phyloP scores from a whole-genome alignment of 2,797 vertebrate genomes.

The Tadarida brasiliensis region DNA sequence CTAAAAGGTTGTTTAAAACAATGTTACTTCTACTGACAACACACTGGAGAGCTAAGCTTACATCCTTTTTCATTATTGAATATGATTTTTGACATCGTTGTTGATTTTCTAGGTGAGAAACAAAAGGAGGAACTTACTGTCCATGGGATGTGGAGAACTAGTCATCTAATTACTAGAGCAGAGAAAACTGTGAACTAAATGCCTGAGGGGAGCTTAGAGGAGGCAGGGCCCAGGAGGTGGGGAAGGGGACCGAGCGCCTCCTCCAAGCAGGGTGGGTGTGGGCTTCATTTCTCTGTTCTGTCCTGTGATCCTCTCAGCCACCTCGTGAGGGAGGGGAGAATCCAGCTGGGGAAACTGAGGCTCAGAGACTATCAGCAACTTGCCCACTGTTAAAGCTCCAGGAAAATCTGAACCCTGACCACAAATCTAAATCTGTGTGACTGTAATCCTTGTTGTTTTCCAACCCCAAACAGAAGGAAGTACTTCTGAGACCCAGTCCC shows the following conservation, averaged over 20 bases:
- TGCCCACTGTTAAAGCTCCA: not conserved
- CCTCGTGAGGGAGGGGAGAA: not conserved
- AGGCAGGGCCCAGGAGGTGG: not conserved
- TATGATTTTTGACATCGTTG: not conserved
- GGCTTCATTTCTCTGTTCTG: rapidly evolving
- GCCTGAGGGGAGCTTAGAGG: not conserved
- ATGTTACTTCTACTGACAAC: not conserved
- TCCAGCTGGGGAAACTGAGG: not conserved
- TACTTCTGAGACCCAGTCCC: not conserved
- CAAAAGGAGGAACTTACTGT: not conserved
- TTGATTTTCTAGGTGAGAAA: not conserved
- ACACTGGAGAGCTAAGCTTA: not conserved
- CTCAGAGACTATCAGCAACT: not conserved
- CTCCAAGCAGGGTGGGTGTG: rapidly evolving
- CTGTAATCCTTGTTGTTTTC: not conserved
- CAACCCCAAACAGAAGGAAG: not conserved
- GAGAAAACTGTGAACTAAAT: not conserved
- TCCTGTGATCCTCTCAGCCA: too few species aligned
- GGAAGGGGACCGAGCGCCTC: not conserved
- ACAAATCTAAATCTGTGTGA: not conserved
- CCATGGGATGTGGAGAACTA: not conserved
- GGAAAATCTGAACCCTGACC: not conserved
- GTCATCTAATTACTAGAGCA: not conserved
- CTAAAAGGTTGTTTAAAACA: not conserved
- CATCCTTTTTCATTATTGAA: not conserved